phyloP scores from a whole-genome alignment of 2,888 invertebrate species.

The Acanthosepion esculentum region DNA sequence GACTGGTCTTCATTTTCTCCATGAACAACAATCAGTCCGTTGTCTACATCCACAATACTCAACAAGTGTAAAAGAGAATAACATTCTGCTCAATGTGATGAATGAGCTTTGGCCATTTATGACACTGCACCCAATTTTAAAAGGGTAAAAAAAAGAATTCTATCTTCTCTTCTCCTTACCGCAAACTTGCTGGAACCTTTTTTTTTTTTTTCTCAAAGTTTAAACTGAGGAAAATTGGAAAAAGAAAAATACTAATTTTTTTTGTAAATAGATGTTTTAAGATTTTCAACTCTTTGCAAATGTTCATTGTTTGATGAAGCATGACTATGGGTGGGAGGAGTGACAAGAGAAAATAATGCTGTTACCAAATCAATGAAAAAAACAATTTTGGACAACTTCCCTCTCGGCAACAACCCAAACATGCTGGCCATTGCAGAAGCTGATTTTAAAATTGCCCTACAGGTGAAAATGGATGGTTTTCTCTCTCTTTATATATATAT shows the following conservation, averaged over 20 bases:
- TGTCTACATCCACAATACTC: not conserved
- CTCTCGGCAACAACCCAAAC: too few relatives aligned
- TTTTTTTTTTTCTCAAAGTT: not conserved
- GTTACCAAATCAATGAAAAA: not conserved
- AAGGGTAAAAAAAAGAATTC: not conserved
- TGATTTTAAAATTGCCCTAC: not conserved
- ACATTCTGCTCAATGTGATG: too few relatives aligned
- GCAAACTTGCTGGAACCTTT: not conserved
- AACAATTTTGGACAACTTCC: not conserved
- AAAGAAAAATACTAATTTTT: too few relatives aligned
- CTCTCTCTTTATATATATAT: too few relatives aligned
- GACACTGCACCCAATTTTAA: not conserved
- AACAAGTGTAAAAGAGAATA: not conserved
- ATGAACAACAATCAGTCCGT: not conserved
- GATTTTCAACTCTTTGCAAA: not conserved
- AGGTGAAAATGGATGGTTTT: not conserved
- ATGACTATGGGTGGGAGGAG: not conserved
- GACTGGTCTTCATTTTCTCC: not conserved
- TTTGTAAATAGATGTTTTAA: not conserved
- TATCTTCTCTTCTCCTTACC: not conserved
- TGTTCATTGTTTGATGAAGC: not conserved
- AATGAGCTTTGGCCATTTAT: not conserved
- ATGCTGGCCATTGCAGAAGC: not conserved
- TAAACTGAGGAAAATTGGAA: not conserved
- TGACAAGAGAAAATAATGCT: not conserved